Evolutionary conservation across 2,113 vertebrate species (phyloP).

Genomic region (Pterocles orientalis): DNA sequence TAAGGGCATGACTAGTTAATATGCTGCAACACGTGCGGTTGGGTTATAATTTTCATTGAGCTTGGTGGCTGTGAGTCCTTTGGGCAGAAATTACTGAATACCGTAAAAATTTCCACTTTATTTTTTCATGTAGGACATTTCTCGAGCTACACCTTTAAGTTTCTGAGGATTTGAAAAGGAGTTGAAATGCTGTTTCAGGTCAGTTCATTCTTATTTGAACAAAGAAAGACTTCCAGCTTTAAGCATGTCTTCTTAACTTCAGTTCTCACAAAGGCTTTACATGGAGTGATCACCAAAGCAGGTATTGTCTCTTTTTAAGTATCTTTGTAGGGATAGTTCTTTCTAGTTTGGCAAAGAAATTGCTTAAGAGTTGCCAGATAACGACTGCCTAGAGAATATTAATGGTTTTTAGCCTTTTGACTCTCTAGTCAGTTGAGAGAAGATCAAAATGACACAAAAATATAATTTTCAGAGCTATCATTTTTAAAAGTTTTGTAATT

Average conservation of each 20-base stretch:
- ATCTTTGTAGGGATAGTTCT: constrained; percentile 4
- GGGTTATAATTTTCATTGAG: not conserved
- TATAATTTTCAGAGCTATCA: not conserved
- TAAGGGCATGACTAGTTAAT: not conserved
- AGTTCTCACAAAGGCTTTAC: constrained; percentile 33
- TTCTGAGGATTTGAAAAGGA: constrained; percentile 11
- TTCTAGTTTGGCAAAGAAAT: constrained; percentile 38
- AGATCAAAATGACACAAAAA: not conserved
- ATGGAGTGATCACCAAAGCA: constrained; percentile 16
- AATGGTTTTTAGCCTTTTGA: not conserved
- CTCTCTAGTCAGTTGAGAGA: not conserved
- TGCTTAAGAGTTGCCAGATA: constrained; percentile 15
- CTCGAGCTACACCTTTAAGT: not conserved
- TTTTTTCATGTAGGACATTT: not conserved
- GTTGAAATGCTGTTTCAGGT: not conserved
- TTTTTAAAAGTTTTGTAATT: not conserved
- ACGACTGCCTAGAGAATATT: not conserved
- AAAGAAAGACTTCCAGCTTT: constrained; percentile 26
- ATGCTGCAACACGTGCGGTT: not conserved
- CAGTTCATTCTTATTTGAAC: constrained; percentile 29
- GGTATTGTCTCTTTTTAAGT: constrained; percentile 46
- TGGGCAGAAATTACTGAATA: not conserved
- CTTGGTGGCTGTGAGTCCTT: not conserved
- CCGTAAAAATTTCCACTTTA: not conserved
- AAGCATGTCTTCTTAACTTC: constrained; percentile 21